A percentile compares a stretch with the other conserved stretches of the same genome.
Evolutionary conservation across 2,113 vertebrate species (phyloP).

Genomic region (Entomyzon cyanotis): DNA sequence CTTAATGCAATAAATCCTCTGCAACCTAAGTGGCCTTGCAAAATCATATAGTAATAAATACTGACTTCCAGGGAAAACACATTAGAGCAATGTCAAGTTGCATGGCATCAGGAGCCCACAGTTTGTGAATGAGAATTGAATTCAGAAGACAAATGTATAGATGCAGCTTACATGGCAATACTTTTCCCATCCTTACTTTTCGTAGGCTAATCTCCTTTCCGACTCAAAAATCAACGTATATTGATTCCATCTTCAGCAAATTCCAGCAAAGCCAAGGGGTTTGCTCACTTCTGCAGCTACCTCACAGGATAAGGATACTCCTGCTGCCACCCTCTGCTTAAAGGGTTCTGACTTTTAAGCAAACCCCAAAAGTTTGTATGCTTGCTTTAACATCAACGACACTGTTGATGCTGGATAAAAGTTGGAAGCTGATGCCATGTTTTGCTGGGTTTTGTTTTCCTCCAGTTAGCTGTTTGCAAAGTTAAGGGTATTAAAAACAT

Average conservation of each 20-base stretch:
- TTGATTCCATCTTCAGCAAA: not conserved
- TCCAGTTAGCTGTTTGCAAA: not conserved
- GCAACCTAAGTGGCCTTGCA: not conserved
- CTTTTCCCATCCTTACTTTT: not conserved
- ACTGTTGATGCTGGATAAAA: not conserved
- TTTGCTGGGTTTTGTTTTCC: not conserved
- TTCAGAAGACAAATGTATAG: not conserved
- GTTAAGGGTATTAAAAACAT: not conserved
- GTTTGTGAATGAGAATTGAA: not conserved
- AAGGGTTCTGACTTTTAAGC: not conserved
- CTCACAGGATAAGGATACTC: not conserved
- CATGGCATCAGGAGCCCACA: not conserved
- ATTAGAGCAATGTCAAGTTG: not conserved
- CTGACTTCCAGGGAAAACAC: not conserved
- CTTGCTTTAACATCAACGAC: accelerated
- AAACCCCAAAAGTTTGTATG: not conserved
- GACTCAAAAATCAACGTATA: not conserved
- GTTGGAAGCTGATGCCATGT: not conserved
- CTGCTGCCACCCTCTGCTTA: not conserved
- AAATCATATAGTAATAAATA: not conserved
- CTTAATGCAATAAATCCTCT: not conserved
- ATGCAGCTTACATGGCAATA: accelerated
- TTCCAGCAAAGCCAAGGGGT: not conserved
- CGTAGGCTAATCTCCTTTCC: not conserved
- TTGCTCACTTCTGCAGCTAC: not conserved